Conservation (phyloP, 2,888 invertebrate genomes). For the Lithophane socia region DNA sequence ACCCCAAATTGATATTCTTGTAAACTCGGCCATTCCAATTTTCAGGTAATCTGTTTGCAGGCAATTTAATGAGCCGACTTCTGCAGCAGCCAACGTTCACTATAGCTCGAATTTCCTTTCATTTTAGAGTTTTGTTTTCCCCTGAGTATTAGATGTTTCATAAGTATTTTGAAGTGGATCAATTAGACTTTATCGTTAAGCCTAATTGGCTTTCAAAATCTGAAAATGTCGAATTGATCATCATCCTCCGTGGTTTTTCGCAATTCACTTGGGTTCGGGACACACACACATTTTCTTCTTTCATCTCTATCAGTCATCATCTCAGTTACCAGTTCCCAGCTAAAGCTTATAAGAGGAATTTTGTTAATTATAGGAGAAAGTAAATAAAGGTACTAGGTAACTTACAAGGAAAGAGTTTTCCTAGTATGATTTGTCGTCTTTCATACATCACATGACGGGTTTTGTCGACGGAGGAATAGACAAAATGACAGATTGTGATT, state of each 20-base stretch:
- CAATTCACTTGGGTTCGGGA: neutral
- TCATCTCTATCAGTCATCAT: neutral
- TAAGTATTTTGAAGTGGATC: constrained; percentile 3
- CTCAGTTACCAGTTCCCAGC: neutral
- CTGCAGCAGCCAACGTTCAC: constrained; percentile 17
- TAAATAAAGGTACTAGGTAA: neutral
- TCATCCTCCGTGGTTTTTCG: neutral
- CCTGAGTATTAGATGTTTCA: neutral
- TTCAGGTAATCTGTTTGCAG: constrained; percentile 21
- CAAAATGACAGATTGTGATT: no score
- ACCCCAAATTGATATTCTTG: neutral
- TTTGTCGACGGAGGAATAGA: no score
- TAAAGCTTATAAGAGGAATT: neutral
- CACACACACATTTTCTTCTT: neutral
- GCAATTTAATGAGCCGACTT: constrained; percentile 31
- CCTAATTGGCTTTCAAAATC: neutral
- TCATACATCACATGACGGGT: neutral
- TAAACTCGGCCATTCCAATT: constrained; percentile 5
- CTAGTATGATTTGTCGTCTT: neutral
- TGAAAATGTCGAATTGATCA: neutral
- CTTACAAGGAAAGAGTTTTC: neutral
- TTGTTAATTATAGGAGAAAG: neutral
- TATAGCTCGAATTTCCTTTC: constrained; percentile 8
- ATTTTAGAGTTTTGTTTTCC: constrained; percentile 7
- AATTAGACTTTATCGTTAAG: neutral